These are phyloP conservation scores for Saimiri boliviensis DNA, from an alignment of 2,113 vertebrate species.

Conservation along the genomic window DNA sequence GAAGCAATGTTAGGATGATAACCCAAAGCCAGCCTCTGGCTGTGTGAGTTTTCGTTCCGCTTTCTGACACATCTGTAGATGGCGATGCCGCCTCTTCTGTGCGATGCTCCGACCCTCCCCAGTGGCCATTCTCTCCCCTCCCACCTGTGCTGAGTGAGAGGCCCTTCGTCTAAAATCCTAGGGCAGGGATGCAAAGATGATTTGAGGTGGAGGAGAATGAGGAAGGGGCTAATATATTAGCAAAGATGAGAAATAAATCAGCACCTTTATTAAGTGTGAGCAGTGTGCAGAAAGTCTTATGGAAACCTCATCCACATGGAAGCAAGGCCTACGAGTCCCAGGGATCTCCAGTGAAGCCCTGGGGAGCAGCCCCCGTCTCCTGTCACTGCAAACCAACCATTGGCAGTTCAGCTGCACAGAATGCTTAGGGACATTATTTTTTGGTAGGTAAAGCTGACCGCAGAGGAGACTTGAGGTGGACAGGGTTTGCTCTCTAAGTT, in stretches of 20 bases:
- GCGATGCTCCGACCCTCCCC: background rate
- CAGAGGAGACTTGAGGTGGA: background rate
- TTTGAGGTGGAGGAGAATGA: too few relatives aligned
- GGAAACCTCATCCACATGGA: background rate
- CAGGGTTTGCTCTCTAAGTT: background rate
- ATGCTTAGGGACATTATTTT: background rate
- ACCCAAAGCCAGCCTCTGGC: fast-evolving
- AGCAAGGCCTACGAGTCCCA: too few relatives aligned
- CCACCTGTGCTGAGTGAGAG: background rate
- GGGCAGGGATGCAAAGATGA: background rate
- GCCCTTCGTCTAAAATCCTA: background rate
- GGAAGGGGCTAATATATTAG: background rate
- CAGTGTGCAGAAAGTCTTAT: background rate
- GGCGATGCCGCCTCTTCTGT: too few relatives aligned
- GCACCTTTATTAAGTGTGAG: background rate
- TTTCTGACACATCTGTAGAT: background rate
- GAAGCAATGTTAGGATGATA: too few relatives aligned
- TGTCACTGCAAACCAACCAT: background rate
- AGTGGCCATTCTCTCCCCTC: background rate
- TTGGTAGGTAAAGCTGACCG: background rate
- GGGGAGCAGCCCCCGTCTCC: fast-evolving
- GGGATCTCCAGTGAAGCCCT: background rate
- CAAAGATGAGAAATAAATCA: background rate
- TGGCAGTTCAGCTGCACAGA: background rate
- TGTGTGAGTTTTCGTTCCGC: background rate